phyloP scores from a whole-genome alignment of 2,113 vertebrate species.

The Myotis yumanensis region DNA sequence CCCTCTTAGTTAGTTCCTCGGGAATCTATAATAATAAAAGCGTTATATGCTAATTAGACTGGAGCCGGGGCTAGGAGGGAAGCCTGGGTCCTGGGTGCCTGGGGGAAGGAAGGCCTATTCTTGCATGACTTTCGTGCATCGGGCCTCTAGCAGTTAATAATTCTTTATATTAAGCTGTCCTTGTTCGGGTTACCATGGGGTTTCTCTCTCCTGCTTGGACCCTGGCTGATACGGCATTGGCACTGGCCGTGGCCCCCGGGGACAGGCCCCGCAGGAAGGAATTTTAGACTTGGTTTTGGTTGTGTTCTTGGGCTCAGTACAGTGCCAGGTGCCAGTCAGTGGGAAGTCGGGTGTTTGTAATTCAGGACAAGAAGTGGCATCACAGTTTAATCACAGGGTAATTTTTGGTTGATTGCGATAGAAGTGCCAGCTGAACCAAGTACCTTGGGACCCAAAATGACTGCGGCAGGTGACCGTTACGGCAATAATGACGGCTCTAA shows the following conservation, averaged over 20 bases:
- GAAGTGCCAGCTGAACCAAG: background rate
- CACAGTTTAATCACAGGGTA: background rate
- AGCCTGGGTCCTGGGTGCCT: too few relatives aligned
- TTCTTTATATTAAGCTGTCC: background rate
- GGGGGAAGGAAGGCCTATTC: too few relatives aligned
- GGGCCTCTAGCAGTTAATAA: background rate
- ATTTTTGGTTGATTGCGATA: background rate
- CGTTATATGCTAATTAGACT: too few relatives aligned
- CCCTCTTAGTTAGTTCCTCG: background rate
- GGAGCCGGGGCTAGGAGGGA: too few relatives aligned
- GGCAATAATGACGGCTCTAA: background rate
- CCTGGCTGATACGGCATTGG: background rate
- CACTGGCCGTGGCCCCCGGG: background rate
- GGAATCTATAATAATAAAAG: background rate
- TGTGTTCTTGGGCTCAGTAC: background rate
- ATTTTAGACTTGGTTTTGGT: background rate
- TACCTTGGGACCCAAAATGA: background rate
- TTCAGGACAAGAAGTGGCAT: background rate
- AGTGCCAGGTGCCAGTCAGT: background rate
- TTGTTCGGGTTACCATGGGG: background rate
- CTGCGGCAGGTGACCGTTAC: background rate
- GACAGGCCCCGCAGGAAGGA: background rate
- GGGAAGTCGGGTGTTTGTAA: background rate
- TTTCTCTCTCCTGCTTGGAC: background rate
- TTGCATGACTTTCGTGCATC: too few relatives aligned